Conservation (phyloP, 2,113 vertebrate genomes). For the Furnarius figulus region DNA sequence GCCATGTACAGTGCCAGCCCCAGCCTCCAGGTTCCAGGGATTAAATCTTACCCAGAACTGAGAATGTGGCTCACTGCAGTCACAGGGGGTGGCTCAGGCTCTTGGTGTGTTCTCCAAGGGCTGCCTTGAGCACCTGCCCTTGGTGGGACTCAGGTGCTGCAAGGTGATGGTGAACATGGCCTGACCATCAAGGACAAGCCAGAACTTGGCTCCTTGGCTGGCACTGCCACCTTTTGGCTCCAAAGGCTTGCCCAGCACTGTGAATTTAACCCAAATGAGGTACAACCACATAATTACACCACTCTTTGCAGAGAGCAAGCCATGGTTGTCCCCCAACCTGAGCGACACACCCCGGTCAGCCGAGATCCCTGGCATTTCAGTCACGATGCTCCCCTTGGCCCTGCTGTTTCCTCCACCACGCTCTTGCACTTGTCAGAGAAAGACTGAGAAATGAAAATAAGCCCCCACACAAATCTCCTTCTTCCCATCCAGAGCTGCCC, state of each 20-base stretch:
- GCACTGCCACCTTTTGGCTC: neutral
- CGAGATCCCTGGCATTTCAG: neutral
- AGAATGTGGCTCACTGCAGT: neutral
- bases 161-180: fast-evolving
- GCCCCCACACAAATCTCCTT: neutral
- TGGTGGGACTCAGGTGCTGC: neutral
- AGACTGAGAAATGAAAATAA: neutral
- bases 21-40: neutral
- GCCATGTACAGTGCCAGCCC: neutral
- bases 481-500: neutral
- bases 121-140: neutral
- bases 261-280: neutral
- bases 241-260: neutral
- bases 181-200: neutral
- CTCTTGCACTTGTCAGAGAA: neutral
- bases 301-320: too few species aligned
- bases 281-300: fast-evolving
- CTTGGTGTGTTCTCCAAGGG: neutral
- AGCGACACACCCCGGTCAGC: fast-evolving
- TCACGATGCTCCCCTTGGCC: neutral
- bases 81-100: neutral
- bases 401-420: neutral
- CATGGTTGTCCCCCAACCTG: fast-evolving
- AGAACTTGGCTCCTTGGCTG: neutral
- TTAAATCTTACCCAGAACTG: neutral